A percentile compares a stretch with the other conserved stretches of the same genome.
These are phyloP conservation scores for Calidris pugnax DNA, from an alignment of 2,113 vertebrate genomes.

Conservation along the genomic window DNA sequence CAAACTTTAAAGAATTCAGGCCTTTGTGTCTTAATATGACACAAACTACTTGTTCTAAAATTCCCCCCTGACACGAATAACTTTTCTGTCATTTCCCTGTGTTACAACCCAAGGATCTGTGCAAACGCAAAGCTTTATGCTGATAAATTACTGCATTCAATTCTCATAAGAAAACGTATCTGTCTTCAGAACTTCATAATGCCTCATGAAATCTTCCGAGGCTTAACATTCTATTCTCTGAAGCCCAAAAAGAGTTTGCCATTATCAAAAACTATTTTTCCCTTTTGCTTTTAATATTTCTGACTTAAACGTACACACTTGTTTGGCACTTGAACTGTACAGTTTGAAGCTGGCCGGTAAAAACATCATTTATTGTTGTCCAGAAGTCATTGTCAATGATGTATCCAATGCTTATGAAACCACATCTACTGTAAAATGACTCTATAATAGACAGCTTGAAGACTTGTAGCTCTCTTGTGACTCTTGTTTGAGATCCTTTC, in stretches of 20 bases:
- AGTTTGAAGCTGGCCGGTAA: slow-evolving; percentile 18
- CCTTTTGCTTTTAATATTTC: slow-evolving; percentile 43
- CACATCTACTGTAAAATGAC: slow-evolving; percentile 48
- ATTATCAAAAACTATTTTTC: slow-evolving; percentile 43
- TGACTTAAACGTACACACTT: neutral
- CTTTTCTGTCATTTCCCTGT: slow-evolving; percentile 39
- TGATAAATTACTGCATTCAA: slow-evolving; percentile 48
- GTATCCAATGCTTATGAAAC: slow-evolving; percentile 37
- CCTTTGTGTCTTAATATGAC: slow-evolving; percentile 15
- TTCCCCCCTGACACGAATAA: neutral
- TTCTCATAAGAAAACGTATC: slow-evolving; percentile 33
- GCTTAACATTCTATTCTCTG: slow-evolving; percentile 38
- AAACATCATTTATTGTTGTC: slow-evolving; percentile 36
- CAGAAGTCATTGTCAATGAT: slow-evolving; percentile 46
- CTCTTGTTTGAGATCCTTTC: slow-evolving; percentile 51
- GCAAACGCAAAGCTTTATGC: slow-evolving; percentile 6
- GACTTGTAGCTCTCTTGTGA: slow-evolving; percentile 47
- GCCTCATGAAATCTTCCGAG: slow-evolving; percentile 22
- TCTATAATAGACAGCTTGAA: slow-evolving; percentile 32
- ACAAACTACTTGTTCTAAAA: slow-evolving; percentile 44
- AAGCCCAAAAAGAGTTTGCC: slow-evolving; percentile 2
- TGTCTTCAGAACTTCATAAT: slow-evolving; percentile 55
- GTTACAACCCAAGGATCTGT: neutral
- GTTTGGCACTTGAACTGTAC: slow-evolving; percentile 3
- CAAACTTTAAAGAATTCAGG: slow-evolving; percentile 12